A percentile compares a stretch with the other conserved stretches of the same genome.
Evolutionary conservation across 2,797 vertebrate genomes (phyloP).

Genomic region (Sebastiscus tertius): DNA sequence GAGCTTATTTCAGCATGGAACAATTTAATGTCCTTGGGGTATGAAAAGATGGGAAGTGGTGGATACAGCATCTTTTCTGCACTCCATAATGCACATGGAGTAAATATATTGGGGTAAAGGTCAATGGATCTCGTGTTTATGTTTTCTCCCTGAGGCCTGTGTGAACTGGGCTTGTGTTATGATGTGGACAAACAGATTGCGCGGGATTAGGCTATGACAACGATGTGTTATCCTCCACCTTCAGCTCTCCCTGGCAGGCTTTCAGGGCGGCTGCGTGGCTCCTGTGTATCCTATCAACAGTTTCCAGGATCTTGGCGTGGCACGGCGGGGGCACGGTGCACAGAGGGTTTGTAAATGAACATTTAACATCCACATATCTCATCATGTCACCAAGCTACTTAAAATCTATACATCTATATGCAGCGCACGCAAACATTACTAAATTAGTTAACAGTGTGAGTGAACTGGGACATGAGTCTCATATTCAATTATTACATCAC

Average conservation of each 20-base stretch:
- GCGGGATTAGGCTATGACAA: constrained; percentile 23
- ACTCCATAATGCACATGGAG: neutral
- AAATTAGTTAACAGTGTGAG: neutral
- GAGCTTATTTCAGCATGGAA: neutral
- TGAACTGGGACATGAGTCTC: neutral
- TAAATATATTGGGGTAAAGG: constrained; percentile 27
- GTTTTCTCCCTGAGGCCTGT: constrained; percentile 25
- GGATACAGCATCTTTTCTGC: constrained; percentile 11
- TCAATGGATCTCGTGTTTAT: constrained; percentile 27
- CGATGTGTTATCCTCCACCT: constrained; percentile 6
- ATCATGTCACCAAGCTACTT: neutral
- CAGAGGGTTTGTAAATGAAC: constrained; percentile 21
- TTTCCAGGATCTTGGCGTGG: constrained; percentile 6
- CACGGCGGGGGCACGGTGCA: neutral
- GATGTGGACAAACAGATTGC: constrained; percentile 42
- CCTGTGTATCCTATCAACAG: neutral
- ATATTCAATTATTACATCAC: neutral
- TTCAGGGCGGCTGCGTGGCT: neutral
- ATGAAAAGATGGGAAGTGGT: neutral
- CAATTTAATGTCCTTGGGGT: neutral
- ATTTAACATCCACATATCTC: constrained; percentile 33
- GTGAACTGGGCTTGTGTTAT: constrained; percentile 24
- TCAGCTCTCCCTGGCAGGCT: neutral
- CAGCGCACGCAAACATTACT: neutral
- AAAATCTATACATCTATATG: neutral